These are phyloP conservation scores for Eupithecia tripunctaria DNA, from an alignment of 2,888 invertebrate species.

Conservation along the genomic window DNA sequence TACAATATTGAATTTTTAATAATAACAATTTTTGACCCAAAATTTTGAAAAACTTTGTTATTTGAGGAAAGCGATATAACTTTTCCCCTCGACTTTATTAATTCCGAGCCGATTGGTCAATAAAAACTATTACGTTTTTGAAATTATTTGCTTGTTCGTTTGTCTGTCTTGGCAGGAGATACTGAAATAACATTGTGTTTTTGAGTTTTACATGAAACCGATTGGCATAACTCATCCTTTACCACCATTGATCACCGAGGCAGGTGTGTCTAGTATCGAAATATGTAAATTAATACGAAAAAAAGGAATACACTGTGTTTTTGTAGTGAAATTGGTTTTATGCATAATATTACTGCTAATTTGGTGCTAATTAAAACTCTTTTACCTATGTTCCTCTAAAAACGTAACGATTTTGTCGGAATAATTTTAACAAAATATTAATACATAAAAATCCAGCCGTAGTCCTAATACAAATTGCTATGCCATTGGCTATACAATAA, in stretches of 20 bases:
- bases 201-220: constrained; percentile 59
- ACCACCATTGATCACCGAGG: constrained; percentile 41
- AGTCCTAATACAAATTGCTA: background rate
- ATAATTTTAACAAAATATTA: background rate
- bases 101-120: too few species aligned
- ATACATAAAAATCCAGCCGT: background rate
- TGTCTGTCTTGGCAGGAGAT: constrained; percentile 3
- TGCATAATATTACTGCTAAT: background rate
- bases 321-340: constrained; percentile 35
- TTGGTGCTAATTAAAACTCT: background rate
- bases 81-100: too few species aligned
- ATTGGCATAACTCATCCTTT: constrained; percentile 60
- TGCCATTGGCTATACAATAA: background rate
- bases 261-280: constrained; percentile 33
- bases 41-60: too few species aligned
- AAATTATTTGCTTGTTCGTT: background rate
- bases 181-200: constrained; percentile 46
- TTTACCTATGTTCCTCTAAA: background rate
- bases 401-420: background rate
- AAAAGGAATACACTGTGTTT: constrained; percentile 13
- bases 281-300: constrained; percentile 14
- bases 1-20: too few species aligned
- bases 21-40: too few species aligned
- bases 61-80: too few species aligned
- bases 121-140: too few species aligned